Evolutionary conservation across 2,888 invertebrate species (phyloP).

Genomic region (Piscicola geometra): DNA sequence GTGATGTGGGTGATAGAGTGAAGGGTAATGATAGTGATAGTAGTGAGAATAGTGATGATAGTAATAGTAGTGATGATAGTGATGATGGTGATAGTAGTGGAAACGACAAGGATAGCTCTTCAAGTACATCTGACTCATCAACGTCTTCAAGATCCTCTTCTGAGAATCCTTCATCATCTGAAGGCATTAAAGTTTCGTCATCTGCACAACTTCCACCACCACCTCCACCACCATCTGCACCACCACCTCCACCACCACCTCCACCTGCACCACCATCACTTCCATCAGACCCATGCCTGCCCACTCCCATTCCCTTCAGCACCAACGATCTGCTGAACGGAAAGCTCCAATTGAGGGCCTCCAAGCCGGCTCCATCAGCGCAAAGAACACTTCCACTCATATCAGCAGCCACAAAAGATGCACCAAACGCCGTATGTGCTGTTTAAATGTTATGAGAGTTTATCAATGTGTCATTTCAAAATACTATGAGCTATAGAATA

Average conservation of each 20-base stretch:
- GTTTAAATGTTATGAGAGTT: not conserved
- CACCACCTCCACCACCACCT: conserved; percentile 22
- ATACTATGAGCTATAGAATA: no score
- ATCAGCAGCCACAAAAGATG: not conserved
- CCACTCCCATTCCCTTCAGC: not conserved
- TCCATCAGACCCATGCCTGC: not conserved
- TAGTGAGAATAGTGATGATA: no score
- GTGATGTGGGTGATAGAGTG: no score
- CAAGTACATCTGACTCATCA: no score
- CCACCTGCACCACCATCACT: not conserved
- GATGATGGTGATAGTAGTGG: no score
- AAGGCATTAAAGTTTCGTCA: no score
- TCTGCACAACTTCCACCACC: not conserved
- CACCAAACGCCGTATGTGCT: not conserved
- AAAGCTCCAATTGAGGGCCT: not conserved
- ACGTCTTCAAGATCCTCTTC: no score
- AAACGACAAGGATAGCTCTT: no score
- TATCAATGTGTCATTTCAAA: not conserved
- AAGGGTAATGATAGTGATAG: no score
- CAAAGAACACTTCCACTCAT: not conserved
- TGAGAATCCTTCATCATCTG: not conserved
- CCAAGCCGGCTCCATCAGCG: not conserved
- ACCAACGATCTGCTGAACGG: not conserved
- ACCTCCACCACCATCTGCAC: conserved; percentile 13
- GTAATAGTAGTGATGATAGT: no score